phyloP scores from a whole-genome alignment of 2,113 vertebrate species.

The western clawed frog (Xenopus tropicalis) region DNA sequence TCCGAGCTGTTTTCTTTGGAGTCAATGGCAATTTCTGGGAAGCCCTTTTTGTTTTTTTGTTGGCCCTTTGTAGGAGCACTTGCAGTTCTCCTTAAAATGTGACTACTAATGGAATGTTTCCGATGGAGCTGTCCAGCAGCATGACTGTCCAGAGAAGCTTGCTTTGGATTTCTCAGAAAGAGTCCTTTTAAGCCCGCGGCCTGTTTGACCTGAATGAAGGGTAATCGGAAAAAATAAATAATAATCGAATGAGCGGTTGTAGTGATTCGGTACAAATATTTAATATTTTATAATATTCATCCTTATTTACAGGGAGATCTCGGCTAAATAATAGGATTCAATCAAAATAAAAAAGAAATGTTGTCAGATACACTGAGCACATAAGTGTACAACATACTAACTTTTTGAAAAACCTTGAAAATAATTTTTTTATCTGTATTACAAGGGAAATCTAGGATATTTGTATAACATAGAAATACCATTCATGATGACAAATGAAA shows the following conservation, averaged over 20 bases:
- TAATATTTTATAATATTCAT: no score
- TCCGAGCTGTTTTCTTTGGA: constrained; percentile 79
- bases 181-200: constrained; percentile 94
- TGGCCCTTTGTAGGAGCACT: constrained; percentile 93
- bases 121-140: constrained; percentile 86
- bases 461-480: background rate
- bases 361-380: no score
- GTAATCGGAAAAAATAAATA: constrained; percentile 10
- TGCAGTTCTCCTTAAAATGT: constrained; percentile 89
- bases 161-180: constrained; percentile 97
- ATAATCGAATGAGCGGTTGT: background rate
- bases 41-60: constrained; percentile 82
- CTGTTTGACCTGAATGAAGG: constrained; percentile 78
- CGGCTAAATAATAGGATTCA: no score
- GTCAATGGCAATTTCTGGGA: constrained; percentile 80
- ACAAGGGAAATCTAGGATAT: background rate
- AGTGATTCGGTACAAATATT: background rate
- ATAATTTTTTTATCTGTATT: no score
- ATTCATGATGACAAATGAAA: background rate
- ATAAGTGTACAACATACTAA: no score
- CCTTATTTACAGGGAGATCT: no score
- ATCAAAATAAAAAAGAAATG: no score
- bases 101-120: constrained; percentile 89
- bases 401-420: no score
- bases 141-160: constrained; percentile 97